These are phyloP conservation scores for Actias luna DNA, from an alignment of 2,888 invertebrate genomes.

Conservation along the genomic window DNA sequence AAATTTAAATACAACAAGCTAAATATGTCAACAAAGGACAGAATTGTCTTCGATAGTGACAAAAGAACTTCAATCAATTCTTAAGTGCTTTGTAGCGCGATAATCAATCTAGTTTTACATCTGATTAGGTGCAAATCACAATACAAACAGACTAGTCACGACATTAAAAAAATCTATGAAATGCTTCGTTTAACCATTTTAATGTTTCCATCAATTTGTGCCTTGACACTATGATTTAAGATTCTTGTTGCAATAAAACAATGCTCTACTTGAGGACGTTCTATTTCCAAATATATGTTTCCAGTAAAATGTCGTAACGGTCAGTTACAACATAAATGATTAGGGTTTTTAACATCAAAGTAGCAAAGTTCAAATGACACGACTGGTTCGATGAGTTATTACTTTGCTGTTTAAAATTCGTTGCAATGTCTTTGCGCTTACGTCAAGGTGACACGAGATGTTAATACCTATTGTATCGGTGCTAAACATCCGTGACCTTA, in stretches of 20 bases:
- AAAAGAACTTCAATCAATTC: constrained; percentile 57
- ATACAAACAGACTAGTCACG: constrained; percentile 78
- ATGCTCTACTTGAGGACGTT: constrained; percentile 23
- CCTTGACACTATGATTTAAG: constrained; percentile 22
- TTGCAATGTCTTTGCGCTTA: constrained; percentile 65
- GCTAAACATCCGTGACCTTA: constrained; percentile 79
- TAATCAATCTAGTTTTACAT: constrained; percentile 79
- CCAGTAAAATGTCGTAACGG: constrained; percentile 42
- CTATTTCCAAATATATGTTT: constrained; percentile 20
- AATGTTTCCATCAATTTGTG: constrained; percentile 21
- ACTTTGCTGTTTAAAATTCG: constrained; percentile 30
- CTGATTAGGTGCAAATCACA: constrained; percentile 80
- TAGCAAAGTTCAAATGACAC: constrained; percentile 42
- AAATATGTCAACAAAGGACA: constrained; percentile 46
- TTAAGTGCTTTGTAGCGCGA: constrained; percentile 54
- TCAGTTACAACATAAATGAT: constrained; percentile 35
- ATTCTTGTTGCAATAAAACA: constrained; percentile 5
- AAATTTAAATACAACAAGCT: constrained; percentile 37
- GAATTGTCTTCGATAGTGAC: constrained; percentile 61
- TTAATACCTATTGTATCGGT: constrained; percentile 76
- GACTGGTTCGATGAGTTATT: constrained; percentile 29
- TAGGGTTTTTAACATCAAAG: constrained; percentile 37
- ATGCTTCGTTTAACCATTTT: constrained; percentile 1
- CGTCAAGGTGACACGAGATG: constrained; percentile 79
- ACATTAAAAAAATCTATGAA: constrained; percentile 32